These are phyloP conservation scores for Phoxinus phoxinus DNA, from an alignment of 2,113 vertebrate species.

Conservation along the genomic window DNA sequence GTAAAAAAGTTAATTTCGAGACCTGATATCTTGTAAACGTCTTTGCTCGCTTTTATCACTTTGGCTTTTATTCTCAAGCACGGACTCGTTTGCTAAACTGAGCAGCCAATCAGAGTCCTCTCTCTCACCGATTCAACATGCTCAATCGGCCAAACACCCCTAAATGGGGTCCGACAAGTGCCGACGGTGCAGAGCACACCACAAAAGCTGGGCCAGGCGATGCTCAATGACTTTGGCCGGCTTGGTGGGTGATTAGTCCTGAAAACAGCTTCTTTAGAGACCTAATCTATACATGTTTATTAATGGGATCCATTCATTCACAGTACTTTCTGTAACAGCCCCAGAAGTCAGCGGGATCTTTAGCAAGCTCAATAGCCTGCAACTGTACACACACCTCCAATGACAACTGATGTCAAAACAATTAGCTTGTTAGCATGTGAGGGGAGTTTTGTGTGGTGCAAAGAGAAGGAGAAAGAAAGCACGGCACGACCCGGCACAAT, in stretches of 20 bases:
- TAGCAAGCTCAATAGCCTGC: not conserved
- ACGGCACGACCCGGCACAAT: constrained; percentile 36
- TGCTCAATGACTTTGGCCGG: too few relatives aligned
- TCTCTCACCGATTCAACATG: too few relatives aligned
- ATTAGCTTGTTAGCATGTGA: constrained; percentile 24
- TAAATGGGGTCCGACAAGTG: too few relatives aligned
- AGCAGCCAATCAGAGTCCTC: too few relatives aligned
- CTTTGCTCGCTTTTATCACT: too few relatives aligned
- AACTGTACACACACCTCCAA: constrained; percentile 24
- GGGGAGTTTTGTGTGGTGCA: constrained; percentile 16
- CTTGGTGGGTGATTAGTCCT: not conserved
- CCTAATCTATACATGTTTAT: constrained; percentile 24
- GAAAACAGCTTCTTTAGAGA: constrained; percentile 1
- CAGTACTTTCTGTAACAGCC: not conserved
- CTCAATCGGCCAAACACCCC: too few relatives aligned
- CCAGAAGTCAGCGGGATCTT: constrained; percentile 32
- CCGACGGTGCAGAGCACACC: too few relatives aligned
- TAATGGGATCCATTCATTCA: constrained; percentile 37
- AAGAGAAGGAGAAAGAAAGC: constrained; percentile 18
- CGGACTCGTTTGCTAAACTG: too few relatives aligned
- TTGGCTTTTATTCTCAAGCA: too few relatives aligned
- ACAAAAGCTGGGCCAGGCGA: too few relatives aligned
- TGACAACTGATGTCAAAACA: constrained; percentile 2
- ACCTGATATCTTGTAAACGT: too few relatives aligned
- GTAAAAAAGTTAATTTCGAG: too few relatives aligned